Base-by-base conservation (phyloP, 2,888 invertebrate genomes). In the Hirtodrosophila cameraria region DNA sequence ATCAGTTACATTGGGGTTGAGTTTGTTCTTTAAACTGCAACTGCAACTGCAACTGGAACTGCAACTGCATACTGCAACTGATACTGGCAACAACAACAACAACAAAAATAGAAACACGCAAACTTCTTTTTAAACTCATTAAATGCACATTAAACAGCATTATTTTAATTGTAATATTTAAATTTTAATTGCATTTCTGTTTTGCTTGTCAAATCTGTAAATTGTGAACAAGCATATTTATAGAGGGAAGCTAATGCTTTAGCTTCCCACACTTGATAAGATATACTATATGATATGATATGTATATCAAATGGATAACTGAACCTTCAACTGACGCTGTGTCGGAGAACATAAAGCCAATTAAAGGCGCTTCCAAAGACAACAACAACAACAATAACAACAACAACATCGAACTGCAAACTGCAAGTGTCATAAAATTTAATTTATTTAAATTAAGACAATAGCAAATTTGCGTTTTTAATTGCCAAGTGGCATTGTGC, bases 311-410 rank as follows among this genome's bases (percentile, higher is more conserved):
- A 50, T 58, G 28, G 15, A 42, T 38, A 38, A 48, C 46, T 43
- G 38, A 28, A 42, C 30, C 18, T 16, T 12, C 18, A 39, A 20
- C 2, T 15, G 41, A 28, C 6, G 15, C 25, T 27, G 18, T 62
- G 83, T 78, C 87, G 87, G 87, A 75, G 60, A 62, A 89, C 63
- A 89, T 89, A 72, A 89, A 87, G 75, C 80, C 79, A 89, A 89
- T 89, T 89, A 89, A 89, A 76, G 68, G 68, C 62, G 72, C 68
- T 31, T 23, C 25, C 5, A 3, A 3, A 8, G 6, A 13, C 8
- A 5, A 1, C 2, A 6, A 5, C 20, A 13, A n/a, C 9, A 9
- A 15, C 13, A 3, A 5, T 6, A 28, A 41, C 23, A 45, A 27
- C 27, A 15, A 16, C 18, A 48, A 53, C 69, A 70, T 69, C 66